Conservation (phyloP, 64 coral and sea anemone species). For the Acropora tenuis region DNA sequence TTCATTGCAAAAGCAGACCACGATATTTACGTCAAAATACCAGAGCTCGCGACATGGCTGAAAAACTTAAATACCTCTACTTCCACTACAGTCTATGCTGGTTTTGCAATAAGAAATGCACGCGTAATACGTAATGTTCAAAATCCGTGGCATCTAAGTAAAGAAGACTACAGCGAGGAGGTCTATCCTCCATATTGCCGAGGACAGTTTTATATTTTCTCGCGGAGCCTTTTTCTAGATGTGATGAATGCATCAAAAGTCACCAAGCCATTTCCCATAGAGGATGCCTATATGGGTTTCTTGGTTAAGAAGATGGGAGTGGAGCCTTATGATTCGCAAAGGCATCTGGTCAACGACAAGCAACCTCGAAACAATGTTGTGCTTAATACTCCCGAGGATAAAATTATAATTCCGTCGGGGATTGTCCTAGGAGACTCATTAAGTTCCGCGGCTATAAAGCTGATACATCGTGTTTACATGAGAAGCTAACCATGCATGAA, state of each 20-base stretch:
- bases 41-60: constrained; percentile 15
- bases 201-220: constrained; percentile 49
- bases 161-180: not conserved
- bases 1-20: constrained; percentile 49
- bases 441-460: not conserved
- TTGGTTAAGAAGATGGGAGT: not conserved
- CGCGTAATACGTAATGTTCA: not conserved
- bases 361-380: not conserved
- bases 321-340: not conserved
- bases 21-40: constrained; percentile 36
- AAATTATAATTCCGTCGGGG: not conserved
- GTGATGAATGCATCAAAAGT: not conserved
- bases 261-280: constrained; percentile 17
- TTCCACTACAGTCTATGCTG: constrained; percentile 6
- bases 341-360: not conserved
- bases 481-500: not conserved
- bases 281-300: constrained; percentile 44
- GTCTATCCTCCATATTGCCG: constrained; percentile 16
- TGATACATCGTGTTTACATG: not conserved
- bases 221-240: constrained; percentile 17
- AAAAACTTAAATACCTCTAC: not conserved
- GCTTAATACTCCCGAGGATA: not conserved
- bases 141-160: constrained; percentile 28
- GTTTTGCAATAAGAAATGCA: not conserved
- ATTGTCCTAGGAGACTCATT: not conserved